Percentiles rank a stretch among this genome's conserved stretches.
phyloP scores from a whole-genome alignment of 1,140 invertebrate genomes.

The Melanaphis sacchari region DNA sequence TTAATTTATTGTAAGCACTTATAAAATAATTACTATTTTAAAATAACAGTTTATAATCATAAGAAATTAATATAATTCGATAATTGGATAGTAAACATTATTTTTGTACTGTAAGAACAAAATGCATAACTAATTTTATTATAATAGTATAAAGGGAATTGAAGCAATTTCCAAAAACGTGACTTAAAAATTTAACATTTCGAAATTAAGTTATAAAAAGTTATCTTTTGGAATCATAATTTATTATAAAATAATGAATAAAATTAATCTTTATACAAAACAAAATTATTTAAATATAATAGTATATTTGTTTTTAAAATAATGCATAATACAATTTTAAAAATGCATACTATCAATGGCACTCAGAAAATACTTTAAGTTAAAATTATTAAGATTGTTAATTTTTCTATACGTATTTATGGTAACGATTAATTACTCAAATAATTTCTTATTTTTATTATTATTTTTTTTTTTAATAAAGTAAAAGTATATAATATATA shows the following conservation, averaged over 20 bases:
- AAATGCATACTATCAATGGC: background rate
- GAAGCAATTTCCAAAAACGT: background rate
- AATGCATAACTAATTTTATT: background rate
- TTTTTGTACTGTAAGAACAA: too few relatives aligned
- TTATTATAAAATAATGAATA: background rate
- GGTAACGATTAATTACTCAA: background rate
- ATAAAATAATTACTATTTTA: background rate
- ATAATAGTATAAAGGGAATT: background rate
- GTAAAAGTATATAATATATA: background rate
- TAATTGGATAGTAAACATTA: too few relatives aligned
- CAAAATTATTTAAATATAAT: background rate
- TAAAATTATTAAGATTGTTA: background rate
- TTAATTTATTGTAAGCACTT: background rate
- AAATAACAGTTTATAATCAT: background rate
- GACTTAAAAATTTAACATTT: background rate
- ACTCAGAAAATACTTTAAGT: background rate
- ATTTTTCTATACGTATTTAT: too few relatives aligned
- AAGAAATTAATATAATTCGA: too few relatives aligned
- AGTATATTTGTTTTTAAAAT: background rate
- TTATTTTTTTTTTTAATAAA: too few relatives aligned
- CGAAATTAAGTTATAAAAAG: background rate
- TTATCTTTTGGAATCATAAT: too few relatives aligned
- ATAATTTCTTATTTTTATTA: background rate
- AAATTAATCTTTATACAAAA: background rate
- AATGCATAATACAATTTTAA: background rate